A percentile compares a stretch with the other conserved stretches of the same genome.
Conservation (phyloP, 2,113 vertebrate genomes). For the Grantiella picta region DNA sequence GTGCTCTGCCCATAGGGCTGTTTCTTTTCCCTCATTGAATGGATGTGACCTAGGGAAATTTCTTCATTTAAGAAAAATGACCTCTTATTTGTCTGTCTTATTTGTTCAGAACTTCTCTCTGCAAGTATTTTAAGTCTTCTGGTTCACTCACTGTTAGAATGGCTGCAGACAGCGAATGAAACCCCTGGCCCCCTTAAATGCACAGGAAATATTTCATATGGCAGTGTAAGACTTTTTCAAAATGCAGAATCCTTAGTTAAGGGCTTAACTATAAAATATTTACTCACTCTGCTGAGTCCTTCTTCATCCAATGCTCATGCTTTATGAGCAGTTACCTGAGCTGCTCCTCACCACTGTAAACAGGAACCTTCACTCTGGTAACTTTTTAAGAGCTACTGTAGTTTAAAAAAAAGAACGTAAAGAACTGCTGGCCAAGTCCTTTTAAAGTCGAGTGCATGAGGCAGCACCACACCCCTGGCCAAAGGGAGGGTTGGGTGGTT, state of each 20-base stretch:
- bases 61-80: neutral
- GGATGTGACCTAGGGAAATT: neutral
- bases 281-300: neutral
- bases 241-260: neutral
- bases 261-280: neutral
- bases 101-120: neutral
- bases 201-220: neutral
- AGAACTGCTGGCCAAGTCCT: neutral
- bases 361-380: neutral
- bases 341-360: neutral
- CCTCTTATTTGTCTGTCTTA: neutral
- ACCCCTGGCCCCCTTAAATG: neutral
- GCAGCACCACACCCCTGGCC: neutral
- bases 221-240: neutral
- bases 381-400: neutral
- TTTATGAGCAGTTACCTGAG: neutral
- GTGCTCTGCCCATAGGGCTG: neutral
- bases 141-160: neutral
- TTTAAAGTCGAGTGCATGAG: neutral
- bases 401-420: neutral
- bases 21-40: neutral
- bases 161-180: neutral
- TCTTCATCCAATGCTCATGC: neutral
- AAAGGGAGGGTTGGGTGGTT: neutral
- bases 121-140: neutral